Evolutionary conservation across 2,113 vertebrate genomes (phyloP).

Genomic region (Pagrus major): DNA sequence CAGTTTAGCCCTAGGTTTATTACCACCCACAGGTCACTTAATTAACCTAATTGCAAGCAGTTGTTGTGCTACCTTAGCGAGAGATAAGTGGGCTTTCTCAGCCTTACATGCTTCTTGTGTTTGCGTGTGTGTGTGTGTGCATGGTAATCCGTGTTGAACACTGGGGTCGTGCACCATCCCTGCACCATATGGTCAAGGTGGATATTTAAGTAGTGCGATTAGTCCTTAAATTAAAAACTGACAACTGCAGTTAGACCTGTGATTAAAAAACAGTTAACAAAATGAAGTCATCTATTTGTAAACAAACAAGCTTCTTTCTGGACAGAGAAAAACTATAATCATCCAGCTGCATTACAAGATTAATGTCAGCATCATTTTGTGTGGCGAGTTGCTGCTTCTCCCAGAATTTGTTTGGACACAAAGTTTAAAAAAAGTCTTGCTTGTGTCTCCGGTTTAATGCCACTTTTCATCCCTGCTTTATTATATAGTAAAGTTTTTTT

Average conservation of each 20-base stretch:
- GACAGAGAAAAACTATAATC: conserved; percentile 20
- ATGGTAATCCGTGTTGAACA: conserved; percentile 54
- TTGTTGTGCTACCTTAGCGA: conserved; percentile 49
- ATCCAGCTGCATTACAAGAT: conserved; percentile 3
- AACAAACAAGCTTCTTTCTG: background rate
- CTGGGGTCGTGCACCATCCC: conserved; percentile 15
- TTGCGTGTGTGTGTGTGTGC: conserved; percentile 7
- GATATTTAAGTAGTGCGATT: conserved; percentile 65
- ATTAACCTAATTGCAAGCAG: conserved; percentile 80
- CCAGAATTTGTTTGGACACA: background rate
- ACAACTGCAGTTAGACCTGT: conserved; percentile 35
- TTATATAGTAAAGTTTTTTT: background rate
- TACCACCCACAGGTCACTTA: conserved; percentile 60
- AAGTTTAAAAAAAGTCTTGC: background rate
- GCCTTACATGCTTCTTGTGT: background rate
- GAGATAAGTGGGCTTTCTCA: conserved; percentile 57
- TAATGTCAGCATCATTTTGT: background rate
- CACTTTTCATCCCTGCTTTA: background rate
- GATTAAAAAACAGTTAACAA: conserved; percentile 29
- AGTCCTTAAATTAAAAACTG: conserved; percentile 62
- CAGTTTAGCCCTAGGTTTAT: conserved; percentile 67
- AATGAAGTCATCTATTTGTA: conserved; percentile 18
- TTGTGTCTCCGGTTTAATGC: background rate
- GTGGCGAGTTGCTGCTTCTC: background rate
- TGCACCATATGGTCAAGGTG: conserved; percentile 71